Conservation (phyloP, 2,113 vertebrate genomes). For the Passer domesticus region DNA sequence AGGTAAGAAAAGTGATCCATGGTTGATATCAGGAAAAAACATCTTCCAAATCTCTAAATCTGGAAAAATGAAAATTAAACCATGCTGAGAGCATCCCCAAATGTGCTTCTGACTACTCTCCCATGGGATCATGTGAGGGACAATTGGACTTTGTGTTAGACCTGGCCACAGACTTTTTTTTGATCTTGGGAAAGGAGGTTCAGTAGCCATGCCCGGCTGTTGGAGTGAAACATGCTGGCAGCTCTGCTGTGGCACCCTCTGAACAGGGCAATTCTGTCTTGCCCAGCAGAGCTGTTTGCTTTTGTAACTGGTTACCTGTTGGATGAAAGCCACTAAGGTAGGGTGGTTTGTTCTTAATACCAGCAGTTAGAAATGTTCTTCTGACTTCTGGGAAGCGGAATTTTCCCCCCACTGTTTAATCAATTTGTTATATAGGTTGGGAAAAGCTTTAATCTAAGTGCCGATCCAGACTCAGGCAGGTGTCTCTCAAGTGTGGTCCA, state of each 20-base stretch:
- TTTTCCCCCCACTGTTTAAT: not conserved
- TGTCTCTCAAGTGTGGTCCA: not conserved
- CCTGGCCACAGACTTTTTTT: not conserved
- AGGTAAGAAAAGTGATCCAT: not conserved
- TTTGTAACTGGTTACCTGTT: not conserved
- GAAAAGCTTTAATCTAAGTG: not conserved
- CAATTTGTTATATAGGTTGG: not conserved
- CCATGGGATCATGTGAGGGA: not conserved
- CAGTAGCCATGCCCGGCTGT: not conserved
- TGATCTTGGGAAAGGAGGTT: not conserved
- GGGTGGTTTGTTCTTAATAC: not conserved
- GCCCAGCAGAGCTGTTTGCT: not conserved
- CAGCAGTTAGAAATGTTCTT: not conserved
- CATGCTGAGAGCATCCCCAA: fast-evolving
- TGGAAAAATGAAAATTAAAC: not conserved
- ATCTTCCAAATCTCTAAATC: not conserved
- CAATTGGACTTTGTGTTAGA: not conserved
- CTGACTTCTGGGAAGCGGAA: not conserved
- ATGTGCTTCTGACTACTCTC: not conserved
- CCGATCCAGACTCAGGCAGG: not conserved
- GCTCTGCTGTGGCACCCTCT: not conserved
- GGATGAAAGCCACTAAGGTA: not conserved
- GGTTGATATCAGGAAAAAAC: not conserved
- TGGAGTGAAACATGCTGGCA: not conserved
- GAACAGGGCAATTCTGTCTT: not conserved